These are phyloP conservation scores for Antigone vipio DNA, from an alignment of 2,113 vertebrate genomes.

Conservation along the genomic window DNA sequence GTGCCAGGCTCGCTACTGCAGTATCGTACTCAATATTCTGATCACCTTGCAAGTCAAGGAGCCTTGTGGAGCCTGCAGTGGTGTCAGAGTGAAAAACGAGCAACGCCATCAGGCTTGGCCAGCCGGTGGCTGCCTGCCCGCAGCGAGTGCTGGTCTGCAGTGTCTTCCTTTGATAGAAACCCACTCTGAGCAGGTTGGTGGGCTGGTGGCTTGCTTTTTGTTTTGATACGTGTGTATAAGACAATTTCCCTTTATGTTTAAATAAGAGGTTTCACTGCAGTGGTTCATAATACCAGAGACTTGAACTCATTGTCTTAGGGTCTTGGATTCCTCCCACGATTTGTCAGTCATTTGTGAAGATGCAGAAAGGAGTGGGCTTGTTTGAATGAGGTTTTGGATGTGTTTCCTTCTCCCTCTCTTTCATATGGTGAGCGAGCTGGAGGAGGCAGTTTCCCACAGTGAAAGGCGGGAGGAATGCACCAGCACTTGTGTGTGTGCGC, in stretches of 20 bases:
- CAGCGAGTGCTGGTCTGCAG: slow-evolving; percentile 38
- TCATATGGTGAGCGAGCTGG: neutral
- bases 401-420: neutral
- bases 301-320: neutral
- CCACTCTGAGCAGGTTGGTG: neutral
- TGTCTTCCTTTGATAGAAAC: slow-evolving; percentile 3
- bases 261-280: neutral
- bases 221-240: neutral
- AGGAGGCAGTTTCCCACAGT: neutral
- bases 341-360: slow-evolving; percentile 4
- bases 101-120: slow-evolving; percentile 27
- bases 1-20: slow-evolving; percentile 53
- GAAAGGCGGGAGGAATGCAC: neutral
- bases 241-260: neutral
- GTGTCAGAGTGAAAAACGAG: slow-evolving; percentile 75
- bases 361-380: neutral
- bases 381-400: neutral
- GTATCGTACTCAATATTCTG: slow-evolving; percentile 64
- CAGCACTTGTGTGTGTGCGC: neutral
- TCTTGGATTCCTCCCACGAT: neutral
- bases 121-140: slow-evolving; percentile 51
- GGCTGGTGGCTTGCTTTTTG: neutral
- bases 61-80: slow-evolving; percentile 62
- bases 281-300: neutral
- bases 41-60: slow-evolving; percentile 68